These are phyloP conservation scores for Mesocricetus auratus DNA, from an alignment of 2,113 vertebrate species.

Conservation along the genomic window DNA sequence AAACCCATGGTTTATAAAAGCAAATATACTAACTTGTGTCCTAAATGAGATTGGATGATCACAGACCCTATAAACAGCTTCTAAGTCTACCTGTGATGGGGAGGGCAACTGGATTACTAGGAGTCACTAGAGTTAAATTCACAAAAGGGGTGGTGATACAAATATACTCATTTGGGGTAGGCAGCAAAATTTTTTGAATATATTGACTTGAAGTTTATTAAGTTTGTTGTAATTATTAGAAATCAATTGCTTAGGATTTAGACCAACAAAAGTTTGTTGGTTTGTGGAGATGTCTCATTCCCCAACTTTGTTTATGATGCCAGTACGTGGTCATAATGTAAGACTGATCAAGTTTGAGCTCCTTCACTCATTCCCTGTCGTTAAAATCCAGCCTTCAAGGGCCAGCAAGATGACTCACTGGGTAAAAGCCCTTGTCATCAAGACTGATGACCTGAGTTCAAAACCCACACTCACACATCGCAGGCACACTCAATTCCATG, in stretches of 20 bases:
- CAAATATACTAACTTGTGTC: not conserved
- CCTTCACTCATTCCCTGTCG: not conserved
- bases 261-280: not conserved
- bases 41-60: not conserved
- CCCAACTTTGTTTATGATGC: not conserved
- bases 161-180: not conserved
- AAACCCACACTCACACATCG: not conserved
- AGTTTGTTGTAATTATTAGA: not conserved
- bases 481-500: not conserved
- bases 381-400: not conserved
- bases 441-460: not conserved
- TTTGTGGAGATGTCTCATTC: not conserved
- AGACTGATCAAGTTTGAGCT: not conserved
- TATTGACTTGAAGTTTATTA: not conserved
- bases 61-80: not conserved
- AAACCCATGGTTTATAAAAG: not conserved
- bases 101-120: not conserved
- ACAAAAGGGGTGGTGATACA: not conserved
- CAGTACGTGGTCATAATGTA: not conserved
- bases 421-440: not conserved
- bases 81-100: not conserved
- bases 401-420: not conserved
- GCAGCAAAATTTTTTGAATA: not conserved
- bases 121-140: not conserved
- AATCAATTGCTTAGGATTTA: slow-evolving; percentile 28